phyloP scores from a whole-genome alignment of 2,113 vertebrate species.

The Alethe castanea region DNA sequence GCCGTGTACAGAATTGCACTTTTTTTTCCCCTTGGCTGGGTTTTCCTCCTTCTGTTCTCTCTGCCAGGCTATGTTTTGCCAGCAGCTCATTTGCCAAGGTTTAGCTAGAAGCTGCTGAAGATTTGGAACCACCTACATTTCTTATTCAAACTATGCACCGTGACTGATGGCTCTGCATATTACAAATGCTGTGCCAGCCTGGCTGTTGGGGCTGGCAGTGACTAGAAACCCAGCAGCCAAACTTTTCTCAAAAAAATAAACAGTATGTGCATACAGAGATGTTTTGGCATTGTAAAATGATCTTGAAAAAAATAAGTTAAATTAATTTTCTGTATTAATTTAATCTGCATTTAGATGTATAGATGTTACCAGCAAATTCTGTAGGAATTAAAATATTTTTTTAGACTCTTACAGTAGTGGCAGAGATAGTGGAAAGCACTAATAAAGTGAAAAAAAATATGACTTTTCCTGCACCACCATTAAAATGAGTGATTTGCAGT shows the following conservation, averaged over 20 bases:
- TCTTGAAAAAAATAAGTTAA: not conserved
- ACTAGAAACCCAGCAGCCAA: not conserved
- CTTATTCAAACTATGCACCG: not conserved
- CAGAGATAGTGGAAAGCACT: not conserved
- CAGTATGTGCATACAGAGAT: not conserved
- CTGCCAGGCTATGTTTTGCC: constrained; percentile 34
- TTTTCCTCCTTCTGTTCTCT: constrained; percentile 47
- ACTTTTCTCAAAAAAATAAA: constrained; percentile 27
- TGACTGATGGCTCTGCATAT: constrained; percentile 18
- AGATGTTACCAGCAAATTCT: not conserved
- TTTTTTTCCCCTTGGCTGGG: not conserved
- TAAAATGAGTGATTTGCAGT: not conserved
- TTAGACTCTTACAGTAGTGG: not conserved
- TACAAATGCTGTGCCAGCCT: not conserved
- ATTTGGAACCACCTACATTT: constrained; percentile 49
- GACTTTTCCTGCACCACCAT: not conserved
- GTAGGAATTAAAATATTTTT: not conserved
- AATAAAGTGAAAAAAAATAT: not conserved
- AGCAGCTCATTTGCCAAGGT: constrained; percentile 37
- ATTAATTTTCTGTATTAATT: not conserved
- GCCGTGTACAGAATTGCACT: not conserved
- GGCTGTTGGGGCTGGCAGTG: constrained; percentile 7
- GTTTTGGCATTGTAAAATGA: constrained; percentile 5
- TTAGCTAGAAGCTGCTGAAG: constrained; percentile 38
- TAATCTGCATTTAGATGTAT: not conserved